phyloP scores from a whole-genome alignment of 2,797 vertebrate genomes.

The Amazona ochrocephala region DNA sequence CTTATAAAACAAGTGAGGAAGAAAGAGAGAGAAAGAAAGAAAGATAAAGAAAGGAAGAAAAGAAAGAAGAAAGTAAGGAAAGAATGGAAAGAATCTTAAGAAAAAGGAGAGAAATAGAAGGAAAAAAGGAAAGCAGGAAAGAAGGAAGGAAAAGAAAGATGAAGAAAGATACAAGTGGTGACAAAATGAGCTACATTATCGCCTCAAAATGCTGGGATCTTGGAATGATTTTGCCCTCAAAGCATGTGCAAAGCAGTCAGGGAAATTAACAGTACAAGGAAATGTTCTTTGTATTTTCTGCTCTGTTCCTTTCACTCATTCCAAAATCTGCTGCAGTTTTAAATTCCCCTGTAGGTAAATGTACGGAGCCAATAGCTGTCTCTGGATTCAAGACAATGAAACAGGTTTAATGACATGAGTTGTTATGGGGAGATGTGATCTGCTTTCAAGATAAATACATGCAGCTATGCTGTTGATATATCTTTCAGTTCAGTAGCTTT shows the following conservation, averaged over 20 bases:
- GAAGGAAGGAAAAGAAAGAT: no score
- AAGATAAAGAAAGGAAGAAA: not conserved
- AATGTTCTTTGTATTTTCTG: not conserved
- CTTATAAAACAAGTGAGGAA: no score
- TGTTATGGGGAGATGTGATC: not conserved
- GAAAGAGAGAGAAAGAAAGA: no score
- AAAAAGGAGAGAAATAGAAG: not conserved
- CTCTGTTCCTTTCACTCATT: not conserved
- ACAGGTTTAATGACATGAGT: not conserved
- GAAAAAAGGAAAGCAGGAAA: not conserved
- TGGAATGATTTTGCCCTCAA: constrained; percentile 17
- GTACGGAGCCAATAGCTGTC: not conserved
- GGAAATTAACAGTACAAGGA: constrained; percentile 4
- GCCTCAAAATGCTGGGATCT: constrained; percentile 45
- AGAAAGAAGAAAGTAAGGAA: not conserved
- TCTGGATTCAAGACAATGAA: not conserved
- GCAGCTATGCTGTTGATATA: not conserved
- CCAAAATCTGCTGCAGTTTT: not conserved
- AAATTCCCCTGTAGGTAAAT: constrained; percentile 6
- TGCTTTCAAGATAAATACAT: not conserved
- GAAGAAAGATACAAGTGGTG: not conserved
- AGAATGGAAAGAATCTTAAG: not conserved
- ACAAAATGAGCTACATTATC: constrained; percentile 62
- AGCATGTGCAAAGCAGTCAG: not conserved
- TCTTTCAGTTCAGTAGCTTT: not conserved